phyloP scores from a whole-genome alignment of 2,888 invertebrate species.

The Tridacna gigas region DNA sequence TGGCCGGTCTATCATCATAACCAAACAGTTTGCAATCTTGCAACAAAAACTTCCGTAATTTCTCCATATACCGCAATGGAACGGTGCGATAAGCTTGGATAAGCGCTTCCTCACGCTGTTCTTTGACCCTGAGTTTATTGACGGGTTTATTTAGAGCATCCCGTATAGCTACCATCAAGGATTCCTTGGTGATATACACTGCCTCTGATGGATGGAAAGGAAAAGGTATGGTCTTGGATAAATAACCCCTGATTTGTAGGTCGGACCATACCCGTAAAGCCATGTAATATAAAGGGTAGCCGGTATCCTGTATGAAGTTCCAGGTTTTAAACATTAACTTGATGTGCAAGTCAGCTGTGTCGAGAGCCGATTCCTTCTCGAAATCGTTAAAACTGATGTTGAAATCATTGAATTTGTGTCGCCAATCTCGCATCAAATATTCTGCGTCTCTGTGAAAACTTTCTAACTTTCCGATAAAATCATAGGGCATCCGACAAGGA shows the following conservation, averaged over 20 bases:
- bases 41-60: slow-evolving; percentile 58
- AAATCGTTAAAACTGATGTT: slow-evolving; percentile 66
- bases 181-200: slow-evolving; percentile 32
- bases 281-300: slow-evolving; percentile 65
- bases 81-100: slow-evolving; percentile 68
- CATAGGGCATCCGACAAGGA: slow-evolving; percentile 68
- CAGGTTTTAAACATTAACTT: slow-evolving; percentile 52
- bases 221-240: slow-evolving; percentile 63
- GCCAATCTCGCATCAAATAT: slow-evolving; percentile 59
- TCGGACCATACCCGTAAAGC: slow-evolving; percentile 69
- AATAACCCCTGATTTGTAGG: slow-evolving; percentile 72
- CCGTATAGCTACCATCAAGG: slow-evolving; percentile 49
- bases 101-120: slow-evolving; percentile 68
- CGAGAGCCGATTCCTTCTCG: slow-evolving; percentile 65
- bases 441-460: slow-evolving; percentile 64
- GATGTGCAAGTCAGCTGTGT: slow-evolving; percentile 42
- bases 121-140: slow-evolving; percentile 47
- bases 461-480: slow-evolving; percentile 72
- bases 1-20: slow-evolving; percentile 64
- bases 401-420: slow-evolving; percentile 50
- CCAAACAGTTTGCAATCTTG: slow-evolving; percentile 74
- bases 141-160: slow-evolving; percentile 39
- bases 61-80: slow-evolving; percentile 57
- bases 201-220: slow-evolving; percentile 58
- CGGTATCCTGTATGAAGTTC: slow-evolving; percentile 50